A percentile compares a stretch with the other conserved stretches of the same genome.
phyloP scores from a whole-genome alignment of 2,888 invertebrate genomes.

The Nebria salina region DNA sequence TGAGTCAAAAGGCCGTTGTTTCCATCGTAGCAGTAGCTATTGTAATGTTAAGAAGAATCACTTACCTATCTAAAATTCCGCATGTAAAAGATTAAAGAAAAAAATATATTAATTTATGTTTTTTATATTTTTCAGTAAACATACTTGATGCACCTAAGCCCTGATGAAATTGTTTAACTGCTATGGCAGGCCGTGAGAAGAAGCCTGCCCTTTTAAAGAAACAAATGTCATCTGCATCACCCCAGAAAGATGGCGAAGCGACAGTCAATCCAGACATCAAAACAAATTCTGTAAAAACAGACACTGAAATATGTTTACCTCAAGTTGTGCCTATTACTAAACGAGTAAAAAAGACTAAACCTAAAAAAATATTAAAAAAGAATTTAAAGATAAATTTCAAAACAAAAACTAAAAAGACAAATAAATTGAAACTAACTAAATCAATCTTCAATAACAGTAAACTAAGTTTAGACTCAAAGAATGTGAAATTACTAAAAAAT shows the following conservation, averaged over 20 bases:
- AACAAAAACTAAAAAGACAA: constrained; percentile 53
- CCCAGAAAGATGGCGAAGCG: constrained; percentile 55
- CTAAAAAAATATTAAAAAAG: constrained; percentile 47
- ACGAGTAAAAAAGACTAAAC: constrained; percentile 38
- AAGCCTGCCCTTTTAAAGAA: constrained; percentile 59
- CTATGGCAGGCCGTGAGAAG: constrained; percentile 63
- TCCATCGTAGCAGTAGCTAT: too few relatives aligned
- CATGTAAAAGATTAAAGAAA: too few relatives aligned
- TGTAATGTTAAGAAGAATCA: too few relatives aligned
- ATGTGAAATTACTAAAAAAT: constrained; percentile 57
- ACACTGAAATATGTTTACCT: constrained; percentile 48
- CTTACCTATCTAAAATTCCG: neutral
- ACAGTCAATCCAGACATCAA: constrained; percentile 51
- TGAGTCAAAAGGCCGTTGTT: too few relatives aligned
- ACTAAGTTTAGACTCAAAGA: constrained; percentile 55
- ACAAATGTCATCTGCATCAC: constrained; percentile 55
- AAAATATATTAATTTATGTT: neutral
- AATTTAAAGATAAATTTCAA: constrained; percentile 55
- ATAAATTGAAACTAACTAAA: constrained; percentile 54
- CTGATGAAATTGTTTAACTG: constrained; percentile 54
- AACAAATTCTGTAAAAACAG: constrained; percentile 50
- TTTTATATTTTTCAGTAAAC: constrained; percentile 17
- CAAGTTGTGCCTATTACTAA: constrained; percentile 30
- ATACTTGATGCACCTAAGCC: constrained; percentile 46
- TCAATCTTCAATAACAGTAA: constrained; percentile 55